Evolutionary conservation across 2,888 invertebrate genomes (phyloP).

Genomic region (Ephialtes manifestator): DNA sequence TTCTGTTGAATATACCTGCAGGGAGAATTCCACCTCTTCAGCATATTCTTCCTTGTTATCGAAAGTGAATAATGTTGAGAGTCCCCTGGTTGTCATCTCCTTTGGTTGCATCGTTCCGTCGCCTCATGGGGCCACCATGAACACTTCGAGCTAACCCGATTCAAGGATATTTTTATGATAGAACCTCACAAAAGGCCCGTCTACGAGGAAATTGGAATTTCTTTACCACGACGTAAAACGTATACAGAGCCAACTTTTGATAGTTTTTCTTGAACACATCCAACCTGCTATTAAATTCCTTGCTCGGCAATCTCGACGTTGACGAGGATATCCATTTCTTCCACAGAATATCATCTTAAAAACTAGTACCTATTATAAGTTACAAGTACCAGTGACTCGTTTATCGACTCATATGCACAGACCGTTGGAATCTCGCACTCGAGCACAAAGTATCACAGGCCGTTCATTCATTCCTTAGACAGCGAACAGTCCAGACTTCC

Average conservation of each 20-base stretch:
- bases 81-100: constrained; percentile 41
- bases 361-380: constrained; percentile 11
- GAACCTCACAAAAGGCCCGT: constrained; percentile 54
- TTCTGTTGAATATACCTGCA: constrained; percentile 27
- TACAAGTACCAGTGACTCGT: constrained; percentile 27
- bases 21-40: constrained; percentile 23
- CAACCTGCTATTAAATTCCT: constrained; percentile 32
- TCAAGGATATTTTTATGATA: constrained; percentile 42
- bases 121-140: constrained; percentile 49
- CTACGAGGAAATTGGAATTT: constrained; percentile 24
- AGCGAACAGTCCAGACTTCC: constrained; percentile 37
- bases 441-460: constrained; percentile 58
- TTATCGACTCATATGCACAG: constrained; percentile 18
- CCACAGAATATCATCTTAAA: neutral
- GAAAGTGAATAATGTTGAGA: constrained; percentile 63
- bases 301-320: neutral
- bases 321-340: constrained; percentile 1
- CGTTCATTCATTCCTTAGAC: constrained; percentile 66
- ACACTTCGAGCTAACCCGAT: constrained; percentile 38
- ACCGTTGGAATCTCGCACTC: constrained; percentile 54
- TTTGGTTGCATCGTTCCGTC: constrained; percentile 26
- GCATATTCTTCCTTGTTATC: constrained; percentile 58
- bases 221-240: constrained; percentile 33
- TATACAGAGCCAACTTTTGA: neutral
- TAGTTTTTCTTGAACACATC: constrained; percentile 45